Conservation (phyloP, 2,113 vertebrate genomes). For the Hydropotes inermis region DNA sequence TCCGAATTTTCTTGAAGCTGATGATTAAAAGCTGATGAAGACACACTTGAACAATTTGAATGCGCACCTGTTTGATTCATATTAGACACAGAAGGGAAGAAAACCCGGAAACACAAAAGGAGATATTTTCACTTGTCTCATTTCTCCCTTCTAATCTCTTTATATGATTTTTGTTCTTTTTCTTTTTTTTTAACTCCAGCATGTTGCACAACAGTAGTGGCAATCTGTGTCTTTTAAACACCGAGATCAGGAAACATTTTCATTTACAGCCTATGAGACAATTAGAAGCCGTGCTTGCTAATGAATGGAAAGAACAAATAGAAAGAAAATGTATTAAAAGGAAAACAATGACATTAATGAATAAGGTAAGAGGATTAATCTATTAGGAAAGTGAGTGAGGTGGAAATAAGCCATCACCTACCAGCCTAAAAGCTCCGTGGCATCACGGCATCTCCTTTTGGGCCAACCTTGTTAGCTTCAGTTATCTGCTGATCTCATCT, state of each 20-base stretch:
- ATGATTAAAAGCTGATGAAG: constrained; percentile 76
- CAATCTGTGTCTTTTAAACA: not conserved
- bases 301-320: not conserved
- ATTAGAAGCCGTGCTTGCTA: not conserved
- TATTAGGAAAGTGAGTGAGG: not conserved
- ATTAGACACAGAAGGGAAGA: constrained; percentile 10
- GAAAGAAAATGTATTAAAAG: not conserved
- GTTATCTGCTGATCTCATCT: not conserved
- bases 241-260: not conserved
- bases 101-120: not conserved
- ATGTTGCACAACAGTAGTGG: not conserved
- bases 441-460: not conserved
- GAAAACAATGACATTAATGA: not conserved
- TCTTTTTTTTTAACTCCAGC: not conserved
- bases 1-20: constrained; percentile 80
- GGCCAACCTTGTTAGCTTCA: not conserved
- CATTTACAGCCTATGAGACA: not conserved
- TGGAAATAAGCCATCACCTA: not conserved
- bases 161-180: not conserved
- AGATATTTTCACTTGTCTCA: not conserved
- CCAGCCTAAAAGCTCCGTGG: not conserved
- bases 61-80: constrained; percentile 75
- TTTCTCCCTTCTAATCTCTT: not conserved
- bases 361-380: not conserved
- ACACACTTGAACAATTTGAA: constrained; percentile 56